Conservation (phyloP, 2,113 vertebrate genomes). For the Collichthys lucidus region DNA sequence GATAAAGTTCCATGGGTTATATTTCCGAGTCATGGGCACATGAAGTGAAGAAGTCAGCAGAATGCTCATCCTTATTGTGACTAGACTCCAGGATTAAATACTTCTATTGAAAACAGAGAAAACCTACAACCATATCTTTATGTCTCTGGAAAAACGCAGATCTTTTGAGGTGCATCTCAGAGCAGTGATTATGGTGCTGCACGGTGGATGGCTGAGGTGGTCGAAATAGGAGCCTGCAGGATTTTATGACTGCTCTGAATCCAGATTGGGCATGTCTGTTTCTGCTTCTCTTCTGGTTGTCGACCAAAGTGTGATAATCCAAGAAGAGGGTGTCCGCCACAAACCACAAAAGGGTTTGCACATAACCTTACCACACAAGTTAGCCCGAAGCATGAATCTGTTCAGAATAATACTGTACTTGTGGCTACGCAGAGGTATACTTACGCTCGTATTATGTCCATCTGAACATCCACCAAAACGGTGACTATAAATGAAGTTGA, state of each 20-base stretch:
- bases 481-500: background rate
- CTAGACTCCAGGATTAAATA: slow-evolving; percentile 51
- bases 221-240: slow-evolving; percentile 66
- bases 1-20: no score
- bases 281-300: slow-evolving; percentile 56
- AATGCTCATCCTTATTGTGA: slow-evolving; percentile 64
- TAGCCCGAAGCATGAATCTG: slow-evolving; percentile 8
- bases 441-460: background rate
- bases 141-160: slow-evolving; percentile 66
- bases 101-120: slow-evolving; percentile 64
- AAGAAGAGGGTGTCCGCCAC: slow-evolving; percentile 39
- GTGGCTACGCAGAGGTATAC: background rate
- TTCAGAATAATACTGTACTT: background rate
- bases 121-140: slow-evolving; percentile 41
- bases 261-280: slow-evolving; percentile 62
- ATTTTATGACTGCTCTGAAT: slow-evolving; percentile 64
- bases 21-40: background rate
- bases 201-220: slow-evolving; percentile 62
- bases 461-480: background rate
- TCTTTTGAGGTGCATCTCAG: slow-evolving; percentile 47
- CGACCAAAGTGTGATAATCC: slow-evolving; percentile 54
- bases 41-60: slow-evolving; percentile 66
- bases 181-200: slow-evolving; percentile 57
- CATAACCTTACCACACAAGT: slow-evolving; percentile 25
- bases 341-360: slow-evolving; percentile 47